These are phyloP conservation scores for Selenia dentaria DNA, from an alignment of 2,888 invertebrate genomes.

Conservation along the genomic window DNA sequence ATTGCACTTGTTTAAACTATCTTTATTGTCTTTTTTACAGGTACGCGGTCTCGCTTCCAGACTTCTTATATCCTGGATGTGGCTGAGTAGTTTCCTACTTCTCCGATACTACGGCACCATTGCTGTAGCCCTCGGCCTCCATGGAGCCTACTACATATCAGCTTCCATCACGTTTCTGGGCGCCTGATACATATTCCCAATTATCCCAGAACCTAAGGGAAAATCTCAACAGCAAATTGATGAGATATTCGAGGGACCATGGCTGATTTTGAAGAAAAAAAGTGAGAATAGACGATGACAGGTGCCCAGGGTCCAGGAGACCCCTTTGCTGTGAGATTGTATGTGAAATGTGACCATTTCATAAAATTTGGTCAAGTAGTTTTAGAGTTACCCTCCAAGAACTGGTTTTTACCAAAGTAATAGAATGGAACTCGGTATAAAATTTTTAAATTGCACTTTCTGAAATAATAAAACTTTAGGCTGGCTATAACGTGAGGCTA, in stretches of 20 bases:
- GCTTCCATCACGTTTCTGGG: constrained; percentile 67
- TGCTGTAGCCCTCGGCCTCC: constrained; percentile 65
- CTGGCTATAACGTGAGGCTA: too few relatives aligned
- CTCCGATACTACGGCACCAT: constrained; percentile 72
- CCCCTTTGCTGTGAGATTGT: constrained; percentile 41
- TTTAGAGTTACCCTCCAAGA: too few relatives aligned
- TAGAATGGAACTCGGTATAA: too few relatives aligned
- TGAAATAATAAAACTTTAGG: too few relatives aligned
- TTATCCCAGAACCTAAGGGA: constrained; percentile 70
- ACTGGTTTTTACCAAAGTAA: too few relatives aligned
- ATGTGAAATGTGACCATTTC: too few relatives aligned
- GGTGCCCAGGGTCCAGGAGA: constrained; percentile 31
- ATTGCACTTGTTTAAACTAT: too few relatives aligned
- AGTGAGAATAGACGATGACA: constrained; percentile 62
- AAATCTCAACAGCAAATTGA: constrained; percentile 67
- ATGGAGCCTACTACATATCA: constrained; percentile 71
- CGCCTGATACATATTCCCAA: constrained; percentile 58
- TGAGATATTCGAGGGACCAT: constrained; percentile 60
- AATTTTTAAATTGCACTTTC: too few relatives aligned
- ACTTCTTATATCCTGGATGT: constrained; percentile 75
- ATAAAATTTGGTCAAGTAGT: too few relatives aligned
- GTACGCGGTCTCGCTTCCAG: constrained; percentile 75
- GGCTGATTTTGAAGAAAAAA: constrained; percentile 50
- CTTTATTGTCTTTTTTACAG: too few relatives aligned
- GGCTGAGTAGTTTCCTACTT: constrained; percentile 72